Base-by-base conservation (phyloP, 2,888 invertebrate species). In the Andrena bucephala region DNA sequence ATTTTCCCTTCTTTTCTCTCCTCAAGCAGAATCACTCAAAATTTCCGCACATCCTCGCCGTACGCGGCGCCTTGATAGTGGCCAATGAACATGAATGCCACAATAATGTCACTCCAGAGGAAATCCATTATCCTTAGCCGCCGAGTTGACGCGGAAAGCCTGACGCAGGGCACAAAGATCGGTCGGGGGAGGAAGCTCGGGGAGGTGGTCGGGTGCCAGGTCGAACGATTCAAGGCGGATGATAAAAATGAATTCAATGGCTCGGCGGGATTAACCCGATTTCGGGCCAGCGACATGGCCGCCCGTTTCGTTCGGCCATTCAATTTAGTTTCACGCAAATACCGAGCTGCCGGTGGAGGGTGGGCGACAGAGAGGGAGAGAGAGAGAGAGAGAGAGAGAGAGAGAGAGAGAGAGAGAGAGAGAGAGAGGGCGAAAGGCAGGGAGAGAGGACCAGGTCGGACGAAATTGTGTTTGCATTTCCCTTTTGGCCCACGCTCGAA, bases 301-400 rank as follows among this genome's bases (percentile, higher is more conserved):
- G 77, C 63, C 73, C 84, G 77, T 85, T 81, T 81, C 76, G 85
- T 73, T 83, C 88, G 73, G 70, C 81, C 78, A 81, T 88, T 88
- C 86, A 88, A 87, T 88, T 88, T 88, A 82, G 86, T 75, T 77
- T 83, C 67, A 80, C 76, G 80, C 81, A 83, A 86, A 87, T 82
- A 81, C 78, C 76, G 63, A 20, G 65, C 67, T 52, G 71, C 60
- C 20, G 77, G 33, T 13, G 57, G 52, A 29, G 57, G 20, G 24
- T 65, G 63, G 52, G 52, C 24, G 52, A 20, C 0, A 20, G 20
- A 20, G 20, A 20, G 20, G 0, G 20, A 20, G 20, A 20, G 20
- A 20, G 20, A 20, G 20, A 20, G 20, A 20, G 20, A 20, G 20
- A 20, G 20, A 20, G 20, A 20, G 20, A 20, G 20, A 20, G 20